These are phyloP conservation scores for Cheilosia grossa DNA, from an alignment of 2,888 invertebrate species.

Conservation along the genomic window DNA sequence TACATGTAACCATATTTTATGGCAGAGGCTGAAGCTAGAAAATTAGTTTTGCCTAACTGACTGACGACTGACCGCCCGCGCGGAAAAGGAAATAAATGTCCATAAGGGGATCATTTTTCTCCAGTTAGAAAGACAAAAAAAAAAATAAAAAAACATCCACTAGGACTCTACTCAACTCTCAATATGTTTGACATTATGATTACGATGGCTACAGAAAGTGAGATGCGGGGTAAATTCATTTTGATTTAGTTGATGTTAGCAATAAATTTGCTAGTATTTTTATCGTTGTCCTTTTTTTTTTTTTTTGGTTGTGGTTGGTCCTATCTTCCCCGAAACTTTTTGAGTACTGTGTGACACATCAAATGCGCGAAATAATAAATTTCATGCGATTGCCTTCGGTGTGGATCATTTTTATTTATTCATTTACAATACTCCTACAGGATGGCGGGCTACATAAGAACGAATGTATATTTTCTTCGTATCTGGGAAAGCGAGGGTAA, in stretches of 20 bases:
- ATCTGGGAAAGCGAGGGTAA: conserved; percentile 36
- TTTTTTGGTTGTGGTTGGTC: not conserved
- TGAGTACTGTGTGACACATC: conserved; percentile 62
- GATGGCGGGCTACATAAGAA: not conserved
- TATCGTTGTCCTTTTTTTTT: conserved; percentile 30
- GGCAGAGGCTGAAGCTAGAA: not conserved
- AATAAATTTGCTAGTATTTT: conserved; percentile 59
- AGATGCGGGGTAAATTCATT: conserved; percentile 33
- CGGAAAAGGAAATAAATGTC: conserved; percentile 58
- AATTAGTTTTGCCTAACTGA: conserved; percentile 38
- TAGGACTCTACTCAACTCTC: conserved; percentile 21
- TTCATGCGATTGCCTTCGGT: conserved; percentile 64
- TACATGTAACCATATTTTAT: not conserved
- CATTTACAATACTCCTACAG: conserved; percentile 9
- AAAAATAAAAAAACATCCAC: conserved; percentile 10
- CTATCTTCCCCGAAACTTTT: not conserved
- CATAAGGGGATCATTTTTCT: conserved; percentile 17
- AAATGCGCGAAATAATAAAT: conserved; percentile 68
- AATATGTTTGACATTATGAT: conserved; percentile 57
- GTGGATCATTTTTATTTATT: conserved; percentile 61
- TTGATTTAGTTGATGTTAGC: conserved; percentile 63
- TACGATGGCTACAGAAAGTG: conserved; percentile 16
- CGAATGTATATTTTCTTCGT: conserved; percentile 6
- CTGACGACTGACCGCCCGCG: conserved; percentile 31
- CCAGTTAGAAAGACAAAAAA: not conserved